A percentile compares a stretch with the other conserved stretches of the same genome.
phyloP scores from a whole-genome alignment of 2,113 vertebrate genomes.

The Bombycilla garrulus region DNA sequence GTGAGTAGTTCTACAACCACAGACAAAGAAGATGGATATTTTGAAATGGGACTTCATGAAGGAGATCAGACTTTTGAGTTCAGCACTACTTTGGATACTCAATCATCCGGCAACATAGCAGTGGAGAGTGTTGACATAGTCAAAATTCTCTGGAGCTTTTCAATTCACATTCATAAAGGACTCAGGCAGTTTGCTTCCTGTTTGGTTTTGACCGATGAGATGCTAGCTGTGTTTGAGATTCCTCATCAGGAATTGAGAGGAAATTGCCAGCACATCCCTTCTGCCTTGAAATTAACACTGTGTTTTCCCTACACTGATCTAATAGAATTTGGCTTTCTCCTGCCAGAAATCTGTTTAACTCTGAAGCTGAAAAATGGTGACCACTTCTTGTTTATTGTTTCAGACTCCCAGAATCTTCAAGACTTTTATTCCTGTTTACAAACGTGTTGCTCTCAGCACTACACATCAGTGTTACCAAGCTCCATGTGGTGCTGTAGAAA shows the following conservation, averaged over 20 bases:
- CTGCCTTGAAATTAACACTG: slow-evolving; percentile 75
- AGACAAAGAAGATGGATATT: slow-evolving; percentile 86
- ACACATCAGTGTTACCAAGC: slow-evolving; percentile 55
- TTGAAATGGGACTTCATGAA: slow-evolving; percentile 91
- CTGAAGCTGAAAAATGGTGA: slow-evolving; percentile 72
- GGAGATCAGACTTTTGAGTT: slow-evolving; percentile 72
- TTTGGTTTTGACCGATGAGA: slow-evolving; percentile 80
- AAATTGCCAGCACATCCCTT: slow-evolving; percentile 74
- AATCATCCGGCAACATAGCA: slow-evolving; percentile 1
- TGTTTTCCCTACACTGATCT: slow-evolving; percentile 80
- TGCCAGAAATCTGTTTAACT: slow-evolving; percentile 84
- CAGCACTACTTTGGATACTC: slow-evolving; percentile 24
- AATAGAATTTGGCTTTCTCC: slow-evolving; percentile 74
- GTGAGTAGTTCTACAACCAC: background rate
- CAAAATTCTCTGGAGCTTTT: slow-evolving; percentile 86
- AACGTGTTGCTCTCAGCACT: slow-evolving; percentile 40
- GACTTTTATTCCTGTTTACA: slow-evolving; percentile 75
- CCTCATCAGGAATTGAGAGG: slow-evolving; percentile 62
- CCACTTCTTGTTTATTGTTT: slow-evolving; percentile 80
- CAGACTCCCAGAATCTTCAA: slow-evolving; percentile 78
- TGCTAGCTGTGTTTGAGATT: slow-evolving; percentile 81
- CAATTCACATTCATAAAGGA: slow-evolving; percentile 78
- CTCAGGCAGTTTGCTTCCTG: slow-evolving; percentile 83
- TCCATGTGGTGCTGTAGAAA: slow-evolving; percentile 52
- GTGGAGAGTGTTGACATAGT: slow-evolving; percentile 66